Conservation (phyloP, 2,888 invertebrate genomes). For the Hylaea fasciaria region DNA sequence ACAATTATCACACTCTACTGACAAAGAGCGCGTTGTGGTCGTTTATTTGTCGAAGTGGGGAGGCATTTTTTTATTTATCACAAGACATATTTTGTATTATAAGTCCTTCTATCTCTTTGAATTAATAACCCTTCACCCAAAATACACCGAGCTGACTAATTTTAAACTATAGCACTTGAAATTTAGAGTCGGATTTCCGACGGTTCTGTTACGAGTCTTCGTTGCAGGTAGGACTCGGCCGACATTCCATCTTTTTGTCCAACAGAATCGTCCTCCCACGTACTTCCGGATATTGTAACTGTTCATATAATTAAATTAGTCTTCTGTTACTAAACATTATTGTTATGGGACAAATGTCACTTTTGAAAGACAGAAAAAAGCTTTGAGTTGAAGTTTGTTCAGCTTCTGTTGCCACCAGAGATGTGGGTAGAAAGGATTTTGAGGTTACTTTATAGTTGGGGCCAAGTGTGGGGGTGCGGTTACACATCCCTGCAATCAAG, state of each 20-base stretch:
- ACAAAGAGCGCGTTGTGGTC: slow-evolving; percentile 30
- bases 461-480: slow-evolving; percentile 4
- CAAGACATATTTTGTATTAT: slow-evolving; percentile 33
- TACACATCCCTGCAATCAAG: slow-evolving; percentile 5
- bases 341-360: slow-evolving; percentile 43
- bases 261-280: slow-evolving; percentile 65
- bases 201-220: slow-evolving; percentile 34
- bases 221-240: slow-evolving; percentile 67
- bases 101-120: slow-evolving; percentile 32
- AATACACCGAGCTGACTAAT: background rate
- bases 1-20: slow-evolving; percentile 19
- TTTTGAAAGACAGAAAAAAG: slow-evolving; percentile 3
- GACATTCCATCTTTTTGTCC: slow-evolving; percentile 77
- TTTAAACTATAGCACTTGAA: background rate
- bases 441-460: background rate
- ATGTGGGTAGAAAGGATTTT: slow-evolving; percentile 4
- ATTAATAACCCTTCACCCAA: slow-evolving; percentile 29
- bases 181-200: slow-evolving; percentile 22
- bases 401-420: background rate
- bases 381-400: background rate
- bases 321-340: slow-evolving; percentile 54
- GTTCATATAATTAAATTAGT: slow-evolving; percentile 57
- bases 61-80: slow-evolving; percentile 30
- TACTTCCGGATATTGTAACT: slow-evolving; percentile 73
- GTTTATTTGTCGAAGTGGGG: slow-evolving; percentile 36